Conservation (phyloP, 2,888 invertebrate genomes). For the Eupithecia centaureata region DNA sequence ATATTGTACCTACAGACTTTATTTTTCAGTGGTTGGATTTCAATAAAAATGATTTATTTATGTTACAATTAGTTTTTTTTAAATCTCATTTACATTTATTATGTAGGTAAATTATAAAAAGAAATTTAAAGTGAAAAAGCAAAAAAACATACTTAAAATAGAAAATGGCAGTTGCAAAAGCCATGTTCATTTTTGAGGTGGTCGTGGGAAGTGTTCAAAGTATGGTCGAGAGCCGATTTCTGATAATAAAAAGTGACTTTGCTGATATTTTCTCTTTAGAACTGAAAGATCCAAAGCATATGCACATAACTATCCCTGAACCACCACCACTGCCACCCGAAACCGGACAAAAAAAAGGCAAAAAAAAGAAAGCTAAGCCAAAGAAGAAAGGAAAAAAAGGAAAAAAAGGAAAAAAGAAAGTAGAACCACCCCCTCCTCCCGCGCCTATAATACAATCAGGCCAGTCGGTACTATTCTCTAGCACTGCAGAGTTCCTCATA, state of each 20-base stretch:
- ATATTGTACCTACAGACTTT: too few relatives aligned
- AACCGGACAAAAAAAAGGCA: slow-evolving; percentile 65
- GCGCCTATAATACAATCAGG: slow-evolving; percentile 75
- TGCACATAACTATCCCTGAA: slow-evolving; percentile 76
- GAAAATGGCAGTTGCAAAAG: slow-evolving; percentile 70
- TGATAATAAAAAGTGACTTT: slow-evolving; percentile 73
- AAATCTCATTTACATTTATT: too few relatives aligned
- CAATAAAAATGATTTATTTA: background rate
- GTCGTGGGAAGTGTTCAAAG: slow-evolving; percentile 70
- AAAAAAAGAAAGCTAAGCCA: slow-evolving; percentile 59
- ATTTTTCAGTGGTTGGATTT: too few relatives aligned
- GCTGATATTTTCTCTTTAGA: slow-evolving; percentile 76
- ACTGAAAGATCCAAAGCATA: slow-evolving; percentile 75
- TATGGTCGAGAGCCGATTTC: slow-evolving; percentile 61
- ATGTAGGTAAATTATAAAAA: background rate
- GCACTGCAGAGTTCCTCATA: slow-evolving; percentile 69
- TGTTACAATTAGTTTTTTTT: background rate
- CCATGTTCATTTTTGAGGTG: slow-evolving; percentile 77
- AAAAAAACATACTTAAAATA: slow-evolving; percentile 40
- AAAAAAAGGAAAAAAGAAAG: slow-evolving; percentile 59
- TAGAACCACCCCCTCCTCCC: slow-evolving; percentile 59
- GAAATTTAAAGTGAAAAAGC: background rate
- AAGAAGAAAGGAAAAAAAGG: slow-evolving; percentile 68
- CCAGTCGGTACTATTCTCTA: slow-evolving; percentile 74
- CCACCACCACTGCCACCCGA: slow-evolving; percentile 73